phyloP scores from a whole-genome alignment of 2,888 invertebrate species.

The Octonoba sinensis region DNA sequence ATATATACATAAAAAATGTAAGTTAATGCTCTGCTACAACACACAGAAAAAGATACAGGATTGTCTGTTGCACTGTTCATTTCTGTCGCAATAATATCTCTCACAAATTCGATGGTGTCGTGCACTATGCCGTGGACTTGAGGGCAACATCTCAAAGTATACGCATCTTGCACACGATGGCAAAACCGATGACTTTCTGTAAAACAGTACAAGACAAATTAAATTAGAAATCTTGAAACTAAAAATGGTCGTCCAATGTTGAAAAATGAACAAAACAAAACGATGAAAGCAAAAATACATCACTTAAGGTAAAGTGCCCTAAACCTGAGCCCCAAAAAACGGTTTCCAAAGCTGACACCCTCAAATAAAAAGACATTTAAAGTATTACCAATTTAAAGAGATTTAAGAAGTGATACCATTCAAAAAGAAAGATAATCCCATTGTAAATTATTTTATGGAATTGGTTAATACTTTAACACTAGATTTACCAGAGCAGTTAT shows the following conservation, averaged over 20 bases:
- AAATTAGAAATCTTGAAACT: neutral
- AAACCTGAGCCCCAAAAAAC: no score
- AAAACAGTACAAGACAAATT: slow-evolving; percentile 49
- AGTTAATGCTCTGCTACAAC: no score
- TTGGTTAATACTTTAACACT: no score
- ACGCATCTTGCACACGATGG: slow-evolving; percentile 79
- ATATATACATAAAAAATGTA: no score
- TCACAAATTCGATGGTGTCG: slow-evolving; percentile 78
- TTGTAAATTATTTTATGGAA: no score
- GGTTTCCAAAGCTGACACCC: no score
- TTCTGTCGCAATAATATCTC: slow-evolving; percentile 76
- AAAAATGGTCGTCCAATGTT: neutral
- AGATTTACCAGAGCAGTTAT: no score
- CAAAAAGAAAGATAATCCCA: no score
- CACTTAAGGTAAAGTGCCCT: no score
- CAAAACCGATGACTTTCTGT: slow-evolving; percentile 78
- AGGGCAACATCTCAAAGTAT: slow-evolving; percentile 78
- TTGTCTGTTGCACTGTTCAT: slow-evolving; percentile 80
- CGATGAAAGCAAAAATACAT: neutral
- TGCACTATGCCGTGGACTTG: slow-evolving; percentile 79
- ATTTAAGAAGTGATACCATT: no score
- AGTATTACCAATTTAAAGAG: no score
- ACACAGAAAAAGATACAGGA: slow-evolving; percentile 72
- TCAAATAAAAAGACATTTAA: no score
- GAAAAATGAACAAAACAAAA: neutral